Conservation (phyloP, 2,888 invertebrate genomes). For the Erebia aethiops region DNA sequence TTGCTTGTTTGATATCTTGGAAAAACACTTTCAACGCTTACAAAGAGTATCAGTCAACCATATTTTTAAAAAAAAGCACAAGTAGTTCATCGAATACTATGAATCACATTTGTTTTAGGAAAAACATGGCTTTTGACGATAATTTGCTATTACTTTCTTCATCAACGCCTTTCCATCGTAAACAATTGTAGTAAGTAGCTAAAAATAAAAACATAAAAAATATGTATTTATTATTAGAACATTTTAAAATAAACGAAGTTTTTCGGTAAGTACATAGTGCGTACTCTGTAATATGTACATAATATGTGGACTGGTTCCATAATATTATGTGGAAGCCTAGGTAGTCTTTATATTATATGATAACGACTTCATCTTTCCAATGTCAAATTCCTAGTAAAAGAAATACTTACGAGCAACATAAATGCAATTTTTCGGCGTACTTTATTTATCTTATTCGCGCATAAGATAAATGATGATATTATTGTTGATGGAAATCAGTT, state of each 20-base stretch:
- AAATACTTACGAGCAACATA: conserved; percentile 51
- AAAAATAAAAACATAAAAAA: conserved; percentile 6
- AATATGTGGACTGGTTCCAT: no score
- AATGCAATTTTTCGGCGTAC: conserved; percentile 61
- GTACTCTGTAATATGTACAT: no score
- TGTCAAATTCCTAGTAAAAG: neutral
- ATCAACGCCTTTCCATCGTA: conserved; percentile 7
- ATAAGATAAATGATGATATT: conserved; percentile 61
- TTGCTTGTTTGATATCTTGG: no score
- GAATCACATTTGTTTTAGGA: neutral
- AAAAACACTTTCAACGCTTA: no score
- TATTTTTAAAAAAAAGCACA: neutral
- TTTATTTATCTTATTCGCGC: conserved; percentile 63
- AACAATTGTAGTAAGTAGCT: conserved; percentile 24
- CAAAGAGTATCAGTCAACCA: neutral
- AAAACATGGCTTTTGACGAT: conserved; percentile 13
- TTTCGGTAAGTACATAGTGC: no score
- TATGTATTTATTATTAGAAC: no score
- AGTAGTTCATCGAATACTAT: neutral
- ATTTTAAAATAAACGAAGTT: no score
- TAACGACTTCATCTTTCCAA: no score
- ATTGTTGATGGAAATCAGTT: conserved; percentile 76
- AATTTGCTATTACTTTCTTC: conserved; percentile 16
- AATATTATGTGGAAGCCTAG: no score
- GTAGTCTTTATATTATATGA: no score